Evolutionary conservation across 2,797 vertebrate genomes (phyloP).

Genomic region (Leuciscus waleckii): DNA sequence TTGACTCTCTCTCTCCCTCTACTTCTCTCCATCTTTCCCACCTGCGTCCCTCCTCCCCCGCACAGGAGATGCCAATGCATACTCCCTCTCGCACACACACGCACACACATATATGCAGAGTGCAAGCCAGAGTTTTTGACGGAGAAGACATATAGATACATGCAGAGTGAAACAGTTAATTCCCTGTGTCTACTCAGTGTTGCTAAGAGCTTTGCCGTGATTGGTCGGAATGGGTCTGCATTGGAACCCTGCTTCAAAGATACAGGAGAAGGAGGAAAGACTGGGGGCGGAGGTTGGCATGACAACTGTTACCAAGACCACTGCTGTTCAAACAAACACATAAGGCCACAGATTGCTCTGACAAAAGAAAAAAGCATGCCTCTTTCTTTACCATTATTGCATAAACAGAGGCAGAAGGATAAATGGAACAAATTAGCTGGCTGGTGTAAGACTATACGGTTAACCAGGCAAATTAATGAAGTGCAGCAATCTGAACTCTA

Average conservation of each 20-base stretch:
- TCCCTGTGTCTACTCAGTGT: constrained; percentile 60
- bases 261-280: constrained; percentile 59
- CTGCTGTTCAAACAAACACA: constrained; percentile 76
- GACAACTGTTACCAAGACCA: constrained; percentile 77
- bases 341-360: constrained; percentile 62
- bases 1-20: constrained; percentile 15
- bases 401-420: constrained; percentile 60
- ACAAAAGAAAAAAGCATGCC: constrained; percentile 55
- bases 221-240: constrained; percentile 70
- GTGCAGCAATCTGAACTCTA: constrained; percentile 5
- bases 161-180: constrained; percentile 62
- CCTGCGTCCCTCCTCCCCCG: constrained; percentile 56
- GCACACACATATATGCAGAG: constrained; percentile 37
- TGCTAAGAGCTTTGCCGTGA: constrained; percentile 62
- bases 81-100: constrained; percentile 46
- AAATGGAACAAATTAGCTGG: constrained; percentile 46
- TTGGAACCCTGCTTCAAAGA: constrained; percentile 71
- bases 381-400: constrained; percentile 56
- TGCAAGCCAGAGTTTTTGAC: constrained; percentile 46
- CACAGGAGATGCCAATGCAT: constrained; percentile 56
- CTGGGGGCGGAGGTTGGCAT: constrained; percentile 70
- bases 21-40: constrained; percentile 57
- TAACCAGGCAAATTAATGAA: constrained; percentile 53
- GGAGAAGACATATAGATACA: constrained; percentile 41
- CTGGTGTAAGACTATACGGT: constrained; percentile 45